phyloP scores from a whole-genome alignment of 2,888 invertebrate species.

The Euplexia lucipara region DNA sequence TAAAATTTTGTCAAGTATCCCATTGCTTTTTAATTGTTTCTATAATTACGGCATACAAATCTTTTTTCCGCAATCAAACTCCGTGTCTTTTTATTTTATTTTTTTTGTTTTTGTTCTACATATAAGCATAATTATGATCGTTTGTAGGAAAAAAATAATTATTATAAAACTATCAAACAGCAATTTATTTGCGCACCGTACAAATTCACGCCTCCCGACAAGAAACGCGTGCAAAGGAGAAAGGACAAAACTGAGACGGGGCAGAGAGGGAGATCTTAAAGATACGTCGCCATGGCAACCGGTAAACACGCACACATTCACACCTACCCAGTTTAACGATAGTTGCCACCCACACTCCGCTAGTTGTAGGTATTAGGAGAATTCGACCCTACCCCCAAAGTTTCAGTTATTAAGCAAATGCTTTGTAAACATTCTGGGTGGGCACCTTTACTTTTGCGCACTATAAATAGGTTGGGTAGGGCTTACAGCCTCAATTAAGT shows the following conservation, averaged over 20 bases:
- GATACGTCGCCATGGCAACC: constrained; percentile 89
- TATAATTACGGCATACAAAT: too few species aligned
- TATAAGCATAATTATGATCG: too few species aligned
- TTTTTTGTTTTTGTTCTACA: too few species aligned
- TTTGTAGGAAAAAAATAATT: too few species aligned
- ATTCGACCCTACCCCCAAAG: constrained; percentile 87
- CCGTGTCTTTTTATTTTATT: too few species aligned
- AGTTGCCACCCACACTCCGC: constrained; percentile 75
- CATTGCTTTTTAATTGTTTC: too few species aligned
- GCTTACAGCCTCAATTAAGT: constrained; percentile 84
- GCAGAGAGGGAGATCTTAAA: constrained; percentile 89
- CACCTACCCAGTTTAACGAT: constrained; percentile 74
- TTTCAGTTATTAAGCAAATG: constrained; percentile 91
- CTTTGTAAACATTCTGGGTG: constrained; percentile 90
- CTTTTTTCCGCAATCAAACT: too few species aligned
- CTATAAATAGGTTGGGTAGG: constrained; percentile 86
- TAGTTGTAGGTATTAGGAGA: constrained; percentile 84
- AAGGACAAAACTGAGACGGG: constrained; percentile 90
- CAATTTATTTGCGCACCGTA: constrained; percentile 76
- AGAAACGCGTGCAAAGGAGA: constrained; percentile 90
- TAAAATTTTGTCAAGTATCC: too few species aligned
- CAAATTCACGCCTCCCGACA: constrained; percentile 87
- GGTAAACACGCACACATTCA: constrained; percentile 79
- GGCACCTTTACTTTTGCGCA: constrained; percentile 85
- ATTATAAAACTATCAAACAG: constrained; percentile 7